These are phyloP conservation scores for Plagodis pulveraria DNA, from an alignment of 2,888 invertebrate species.

Conservation along the genomic window DNA sequence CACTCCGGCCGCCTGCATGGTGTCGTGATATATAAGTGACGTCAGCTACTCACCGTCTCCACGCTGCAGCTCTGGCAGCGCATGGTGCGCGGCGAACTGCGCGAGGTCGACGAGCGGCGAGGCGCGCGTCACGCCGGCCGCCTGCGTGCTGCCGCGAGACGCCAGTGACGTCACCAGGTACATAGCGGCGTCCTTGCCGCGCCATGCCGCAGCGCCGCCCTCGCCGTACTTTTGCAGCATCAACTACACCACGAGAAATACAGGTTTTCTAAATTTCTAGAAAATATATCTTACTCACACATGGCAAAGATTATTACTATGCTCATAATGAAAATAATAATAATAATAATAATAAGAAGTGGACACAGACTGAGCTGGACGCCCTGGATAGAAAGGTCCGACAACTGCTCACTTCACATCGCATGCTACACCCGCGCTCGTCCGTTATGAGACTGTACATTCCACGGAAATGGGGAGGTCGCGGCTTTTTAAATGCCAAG, in stretches of 20 bases:
- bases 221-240: constrained; percentile 92
- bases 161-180: constrained; percentile 98
- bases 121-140: constrained; percentile 95
- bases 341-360: no score
- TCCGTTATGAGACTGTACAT: no score
- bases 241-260: constrained; percentile 72
- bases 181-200: constrained; percentile 97
- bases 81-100: constrained; percentile 95
- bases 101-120: constrained; percentile 95
- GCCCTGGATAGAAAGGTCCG: no score
- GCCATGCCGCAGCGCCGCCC: constrained; percentile 93
- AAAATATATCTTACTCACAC: no score
- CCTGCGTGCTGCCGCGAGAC: constrained; percentile 94
- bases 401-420: no score
- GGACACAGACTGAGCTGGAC: no score
- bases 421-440: no score
- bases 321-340: no score
- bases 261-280: no score
- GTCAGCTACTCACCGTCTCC: constrained; percentile 83
- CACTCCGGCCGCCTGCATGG: constrained; percentile 95
- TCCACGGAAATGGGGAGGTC: no score
- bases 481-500: no score
- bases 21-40: constrained; percentile 83
- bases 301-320: no score
- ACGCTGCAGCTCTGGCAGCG: constrained; percentile 93